Percentiles rank a stretch among this genome's conserved stretches.
phyloP scores from a whole-genome alignment of 2,888 invertebrate species.

The Entomobrya proxima region DNA sequence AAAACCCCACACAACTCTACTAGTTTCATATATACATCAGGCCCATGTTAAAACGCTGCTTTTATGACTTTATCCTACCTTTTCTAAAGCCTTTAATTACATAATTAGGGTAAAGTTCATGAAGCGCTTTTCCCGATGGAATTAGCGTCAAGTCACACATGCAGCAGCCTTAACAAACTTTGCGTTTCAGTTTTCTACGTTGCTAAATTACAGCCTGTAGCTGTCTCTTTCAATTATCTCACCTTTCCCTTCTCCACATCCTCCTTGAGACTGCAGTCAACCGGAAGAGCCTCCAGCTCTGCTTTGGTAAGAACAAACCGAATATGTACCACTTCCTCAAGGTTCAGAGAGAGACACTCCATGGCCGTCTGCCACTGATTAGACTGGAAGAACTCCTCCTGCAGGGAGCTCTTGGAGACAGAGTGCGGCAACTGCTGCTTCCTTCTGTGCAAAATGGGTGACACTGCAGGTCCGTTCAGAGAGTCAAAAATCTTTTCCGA shows the following conservation, averaged over 20 bases:
- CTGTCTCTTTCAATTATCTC: slow-evolving; percentile 72
- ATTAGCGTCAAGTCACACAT: too few species aligned
- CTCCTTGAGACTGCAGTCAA: slow-evolving; percentile 93
- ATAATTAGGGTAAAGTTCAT: too few species aligned
- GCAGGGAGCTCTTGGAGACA: slow-evolving; percentile 83
- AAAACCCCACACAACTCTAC: too few species aligned
- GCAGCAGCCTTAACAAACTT: too few species aligned
- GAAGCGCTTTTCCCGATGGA: too few species aligned
- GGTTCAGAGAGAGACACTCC: slow-evolving; percentile 91
- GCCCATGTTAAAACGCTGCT: too few species aligned
- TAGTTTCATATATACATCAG: too few species aligned
- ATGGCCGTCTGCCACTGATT: slow-evolving; percentile 91
- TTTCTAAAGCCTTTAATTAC: too few species aligned
- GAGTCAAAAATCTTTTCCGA: slow-evolving; percentile 72
- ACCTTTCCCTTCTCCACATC: slow-evolving; percentile 95
- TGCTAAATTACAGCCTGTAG: too few species aligned
- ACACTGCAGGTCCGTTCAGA: slow-evolving; percentile 72
- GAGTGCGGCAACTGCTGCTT: slow-evolving; percentile 78
- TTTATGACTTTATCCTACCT: too few species aligned
- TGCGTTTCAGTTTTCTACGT: too few species aligned
- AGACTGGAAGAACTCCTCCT: slow-evolving; percentile 81
- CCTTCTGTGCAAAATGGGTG: slow-evolving; percentile 73
- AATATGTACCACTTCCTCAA: slow-evolving; percentile 98
- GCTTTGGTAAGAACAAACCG: slow-evolving; percentile 96
- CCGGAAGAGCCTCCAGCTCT: slow-evolving; percentile 93